Evolutionary conservation across 1,140 invertebrate species (phyloP).

Genomic region (Drosophila micromelanica): DNA sequence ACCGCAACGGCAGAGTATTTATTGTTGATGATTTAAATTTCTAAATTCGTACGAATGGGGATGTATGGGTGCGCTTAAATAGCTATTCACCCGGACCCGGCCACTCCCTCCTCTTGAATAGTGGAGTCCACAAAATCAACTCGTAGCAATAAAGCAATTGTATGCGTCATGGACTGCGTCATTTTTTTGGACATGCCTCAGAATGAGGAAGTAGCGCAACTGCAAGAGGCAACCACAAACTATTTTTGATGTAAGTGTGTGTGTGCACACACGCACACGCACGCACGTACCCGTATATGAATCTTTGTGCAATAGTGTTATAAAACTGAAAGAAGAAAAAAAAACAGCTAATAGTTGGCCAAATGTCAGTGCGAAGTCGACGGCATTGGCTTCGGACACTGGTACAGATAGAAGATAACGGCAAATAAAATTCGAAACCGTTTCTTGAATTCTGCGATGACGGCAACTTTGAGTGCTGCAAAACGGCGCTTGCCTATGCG

Average conservation of each 20-base stretch:
- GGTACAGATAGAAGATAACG: constrained; percentile 55
- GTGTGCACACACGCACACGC: neutral
- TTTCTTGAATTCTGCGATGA: constrained; percentile 67
- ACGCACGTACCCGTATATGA: neutral
- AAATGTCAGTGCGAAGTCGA: constrained; percentile 27
- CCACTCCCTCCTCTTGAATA: constrained; percentile 37
- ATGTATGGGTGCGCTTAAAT: constrained; percentile 32
- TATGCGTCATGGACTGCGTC: constrained; percentile 55
- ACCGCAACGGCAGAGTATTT: constrained; percentile 28
- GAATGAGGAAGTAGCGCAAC: constrained; percentile 47
- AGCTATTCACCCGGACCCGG: constrained; percentile 14
- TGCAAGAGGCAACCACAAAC: constrained; percentile 36
- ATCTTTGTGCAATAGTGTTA: constrained; percentile 29
- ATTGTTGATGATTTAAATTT: constrained; percentile 25
- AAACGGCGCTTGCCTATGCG: constrained; percentile 31
- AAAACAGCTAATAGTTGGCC: constrained; percentile 32
- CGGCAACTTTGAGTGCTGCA: constrained; percentile 61
- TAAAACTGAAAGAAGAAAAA: constrained; percentile 12
- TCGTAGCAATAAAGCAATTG: constrained; percentile 28
- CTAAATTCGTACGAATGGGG: constrained; percentile 13
- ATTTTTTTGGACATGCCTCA: constrained; percentile 43
- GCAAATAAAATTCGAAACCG: constrained; percentile 58
- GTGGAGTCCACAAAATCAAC: constrained; percentile 27
- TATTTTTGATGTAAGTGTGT: constrained; percentile 31
- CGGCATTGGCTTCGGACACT: constrained; percentile 45